These are phyloP conservation scores for Mesoclemmys tuberculata DNA, from an alignment of 2,113 vertebrate genomes.

Conservation along the genomic window DNA sequence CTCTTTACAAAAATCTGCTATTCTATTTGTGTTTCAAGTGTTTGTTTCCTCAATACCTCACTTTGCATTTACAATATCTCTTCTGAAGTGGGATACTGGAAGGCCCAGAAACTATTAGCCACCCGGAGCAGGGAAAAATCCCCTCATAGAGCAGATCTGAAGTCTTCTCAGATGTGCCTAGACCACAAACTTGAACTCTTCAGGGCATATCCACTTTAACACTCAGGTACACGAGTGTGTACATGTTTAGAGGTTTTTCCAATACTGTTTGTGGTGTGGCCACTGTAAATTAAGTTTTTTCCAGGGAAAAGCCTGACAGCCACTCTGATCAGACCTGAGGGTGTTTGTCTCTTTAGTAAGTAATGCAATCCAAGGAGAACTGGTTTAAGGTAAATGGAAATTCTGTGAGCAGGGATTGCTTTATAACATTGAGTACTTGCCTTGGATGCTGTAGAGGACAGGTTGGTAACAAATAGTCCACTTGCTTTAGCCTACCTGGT, in stretches of 20 bases:
- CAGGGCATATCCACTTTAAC: neutral
- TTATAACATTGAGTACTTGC: neutral
- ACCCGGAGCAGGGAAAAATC: neutral
- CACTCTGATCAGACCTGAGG: neutral
- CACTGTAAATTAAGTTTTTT: no score
- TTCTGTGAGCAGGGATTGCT: neutral
- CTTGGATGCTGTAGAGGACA: neutral
- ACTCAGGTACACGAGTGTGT: neutral
- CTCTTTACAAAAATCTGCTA: no score
- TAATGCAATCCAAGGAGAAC: neutral
- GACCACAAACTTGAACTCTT: neutral
- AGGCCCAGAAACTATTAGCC: neutral
- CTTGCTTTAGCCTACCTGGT: neutral
- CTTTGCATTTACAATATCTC: neutral
- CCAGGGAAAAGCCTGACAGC: no score
- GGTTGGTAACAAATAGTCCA: fast-evolving
- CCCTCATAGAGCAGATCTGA: neutral
- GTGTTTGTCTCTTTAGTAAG: fast-evolving
- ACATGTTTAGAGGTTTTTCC: neutral
- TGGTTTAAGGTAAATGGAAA: neutral
- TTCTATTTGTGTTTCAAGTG: neutral
- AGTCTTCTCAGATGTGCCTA: neutral
- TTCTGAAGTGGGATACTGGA: neutral
- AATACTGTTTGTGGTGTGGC: neutral
- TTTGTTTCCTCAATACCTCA: neutral